A percentile compares a stretch with the other conserved stretches of the same genome.
phyloP scores from a whole-genome alignment of 2,797 vertebrate genomes.

The Oophaga sylvatica region DNA sequence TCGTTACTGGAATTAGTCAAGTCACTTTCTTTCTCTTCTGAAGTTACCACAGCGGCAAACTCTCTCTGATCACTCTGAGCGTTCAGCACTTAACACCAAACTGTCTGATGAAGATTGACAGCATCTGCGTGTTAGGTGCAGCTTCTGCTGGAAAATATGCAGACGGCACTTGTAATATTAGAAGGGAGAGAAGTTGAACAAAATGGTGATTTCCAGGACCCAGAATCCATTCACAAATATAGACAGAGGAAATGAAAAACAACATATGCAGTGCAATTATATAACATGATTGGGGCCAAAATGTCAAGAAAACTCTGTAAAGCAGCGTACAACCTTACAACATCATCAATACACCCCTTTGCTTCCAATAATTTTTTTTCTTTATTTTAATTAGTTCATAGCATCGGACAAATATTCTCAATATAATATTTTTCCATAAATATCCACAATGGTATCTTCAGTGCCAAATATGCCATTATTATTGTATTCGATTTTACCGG shows the following conservation, averaged over 20 bases:
- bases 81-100: constrained; percentile 39
- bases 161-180: constrained; percentile 48
- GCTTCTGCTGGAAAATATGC: constrained; percentile 47
- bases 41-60: constrained; percentile 40
- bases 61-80: constrained; percentile 32
- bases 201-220: constrained; percentile 51
- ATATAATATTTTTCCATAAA: not conserved
- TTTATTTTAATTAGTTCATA: not conserved
- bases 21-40: constrained; percentile 38
- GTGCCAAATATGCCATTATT: not conserved
- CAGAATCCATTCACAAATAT: constrained; percentile 33
- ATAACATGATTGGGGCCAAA: not conserved
- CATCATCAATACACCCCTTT: not conserved
- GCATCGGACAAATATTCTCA: not conserved
- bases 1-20: constrained; percentile 44
- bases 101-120: constrained; percentile 51
- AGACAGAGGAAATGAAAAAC: constrained; percentile 34
- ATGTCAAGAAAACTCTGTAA: not conserved
- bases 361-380: not conserved
- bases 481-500: not conserved
- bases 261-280: constrained; percentile 34
- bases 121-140: constrained; percentile 43
- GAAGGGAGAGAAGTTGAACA: constrained; percentile 36
- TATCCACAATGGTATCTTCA: not conserved
- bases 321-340: not conserved